These are phyloP conservation scores for Xenopus petersii DNA, from an alignment of 2,797 vertebrate species.

Conservation along the genomic window DNA sequence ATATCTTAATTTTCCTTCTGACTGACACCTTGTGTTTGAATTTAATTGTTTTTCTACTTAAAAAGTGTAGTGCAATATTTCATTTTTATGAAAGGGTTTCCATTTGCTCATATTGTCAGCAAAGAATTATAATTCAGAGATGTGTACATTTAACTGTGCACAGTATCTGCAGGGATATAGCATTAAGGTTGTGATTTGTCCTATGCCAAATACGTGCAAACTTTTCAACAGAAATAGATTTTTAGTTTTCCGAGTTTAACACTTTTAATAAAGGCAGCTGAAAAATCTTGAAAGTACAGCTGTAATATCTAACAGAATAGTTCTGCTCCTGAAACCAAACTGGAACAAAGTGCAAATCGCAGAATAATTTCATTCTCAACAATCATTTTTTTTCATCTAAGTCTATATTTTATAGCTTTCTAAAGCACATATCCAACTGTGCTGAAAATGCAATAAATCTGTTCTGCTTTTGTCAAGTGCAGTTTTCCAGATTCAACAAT, in stretches of 20 bases:
- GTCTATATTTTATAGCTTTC: too few species aligned
- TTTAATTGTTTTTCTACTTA: conserved; percentile 41
- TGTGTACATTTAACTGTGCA: conserved; percentile 12
- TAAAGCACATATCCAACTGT: too few species aligned
- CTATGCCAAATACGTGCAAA: conserved; percentile 34
- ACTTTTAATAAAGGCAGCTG: conserved; percentile 21
- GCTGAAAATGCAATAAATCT: conserved; percentile 11
- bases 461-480: too few species aligned
- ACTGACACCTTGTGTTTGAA: conserved; percentile 35
- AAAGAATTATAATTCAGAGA: conserved; percentile 9
- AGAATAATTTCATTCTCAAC: conserved; percentile 7
- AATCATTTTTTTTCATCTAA: too few species aligned
- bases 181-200: conserved; percentile 24
- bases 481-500: too few species aligned
- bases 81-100: conserved; percentile 37
- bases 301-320: conserved; percentile 10
- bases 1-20: conserved; percentile 28
- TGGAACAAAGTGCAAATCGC: not conserved
- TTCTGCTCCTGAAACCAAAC: not conserved
- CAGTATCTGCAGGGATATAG: conserved; percentile 20
- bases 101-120: conserved; percentile 40
- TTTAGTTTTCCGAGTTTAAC: conserved; percentile 18
- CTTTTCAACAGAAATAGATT: conserved; percentile 29
- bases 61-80: conserved; percentile 23
- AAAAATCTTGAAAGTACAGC: conserved; percentile 8